Evolutionary conservation across 2,888 invertebrate genomes (phyloP).

Genomic region (Asteroscopus sphinx): DNA sequence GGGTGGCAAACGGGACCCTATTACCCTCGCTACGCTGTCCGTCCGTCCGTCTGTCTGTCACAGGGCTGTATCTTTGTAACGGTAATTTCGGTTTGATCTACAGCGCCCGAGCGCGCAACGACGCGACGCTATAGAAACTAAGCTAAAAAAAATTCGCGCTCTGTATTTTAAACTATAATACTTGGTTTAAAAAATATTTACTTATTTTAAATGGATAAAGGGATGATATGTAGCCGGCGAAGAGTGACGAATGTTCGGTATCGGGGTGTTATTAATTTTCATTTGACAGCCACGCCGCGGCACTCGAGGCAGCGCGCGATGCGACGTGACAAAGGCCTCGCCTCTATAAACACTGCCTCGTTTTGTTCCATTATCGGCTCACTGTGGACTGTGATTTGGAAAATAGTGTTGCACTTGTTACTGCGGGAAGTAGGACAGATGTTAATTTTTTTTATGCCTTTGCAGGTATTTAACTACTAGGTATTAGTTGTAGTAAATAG

Average conservation of each 20-base stretch:
- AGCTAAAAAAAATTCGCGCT: constrained; percentile 4
- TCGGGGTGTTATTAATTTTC: constrained; percentile 80
- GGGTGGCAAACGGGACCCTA: no score
- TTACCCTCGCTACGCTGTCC: no score
- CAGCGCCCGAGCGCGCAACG: no score
- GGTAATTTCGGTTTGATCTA: no score
- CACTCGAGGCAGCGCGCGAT: constrained; percentile 56
- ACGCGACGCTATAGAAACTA: no score
- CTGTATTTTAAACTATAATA: constrained; percentile 24
- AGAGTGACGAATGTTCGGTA: constrained; percentile 57
- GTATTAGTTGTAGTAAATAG: no score
- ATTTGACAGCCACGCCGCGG: constrained; percentile 73
- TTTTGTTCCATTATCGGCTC: constrained; percentile 67
- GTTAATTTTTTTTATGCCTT: not conserved
- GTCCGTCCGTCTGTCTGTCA: no score
- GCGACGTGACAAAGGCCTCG: constrained; percentile 56
- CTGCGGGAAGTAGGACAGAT: constrained; percentile 15
- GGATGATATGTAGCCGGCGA: constrained; percentile 50
- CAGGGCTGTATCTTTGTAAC: no score
- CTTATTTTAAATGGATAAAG: constrained; percentile 44
- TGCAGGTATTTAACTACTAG: no score
- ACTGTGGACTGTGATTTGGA: constrained; percentile 58
- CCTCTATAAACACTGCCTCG: constrained; percentile 61
- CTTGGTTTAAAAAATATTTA: constrained; percentile 25
- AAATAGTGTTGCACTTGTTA: constrained; percentile 54